A percentile compares a stretch with the other conserved stretches of the same genome.
phyloP scores from a whole-genome alignment of 2,113 vertebrate species.

The Triplophysa tibetana region DNA sequence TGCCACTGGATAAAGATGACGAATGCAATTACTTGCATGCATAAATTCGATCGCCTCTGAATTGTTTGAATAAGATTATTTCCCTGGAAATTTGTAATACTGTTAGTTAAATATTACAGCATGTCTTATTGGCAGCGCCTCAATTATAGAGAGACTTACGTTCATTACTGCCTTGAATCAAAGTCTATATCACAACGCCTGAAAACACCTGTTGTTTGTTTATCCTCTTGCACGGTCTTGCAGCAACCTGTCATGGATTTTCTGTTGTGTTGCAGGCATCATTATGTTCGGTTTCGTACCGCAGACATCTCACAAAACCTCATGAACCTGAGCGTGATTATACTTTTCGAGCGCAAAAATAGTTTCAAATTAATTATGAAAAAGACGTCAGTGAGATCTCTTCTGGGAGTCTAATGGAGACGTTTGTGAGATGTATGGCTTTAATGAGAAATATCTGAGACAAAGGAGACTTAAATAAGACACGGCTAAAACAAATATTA shows the following conservation, averaged over 20 bases:
- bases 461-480: too few relatives aligned
- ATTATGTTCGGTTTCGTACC: background rate
- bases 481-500: too few relatives aligned
- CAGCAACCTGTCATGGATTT: background rate
- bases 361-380: background rate
- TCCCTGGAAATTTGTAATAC: conserved; percentile 15
- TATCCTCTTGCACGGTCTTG: background rate
- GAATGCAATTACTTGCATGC: background rate
- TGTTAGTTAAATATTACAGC: conserved; percentile 10
- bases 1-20: conserved; percentile 1
- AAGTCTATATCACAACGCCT: background rate
- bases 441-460: too few relatives aligned
- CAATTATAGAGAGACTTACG: background rate
- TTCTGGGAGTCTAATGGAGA: too few relatives aligned
- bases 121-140: background rate
- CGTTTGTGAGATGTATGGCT: too few relatives aligned
- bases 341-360: too few relatives aligned
- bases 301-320: too few relatives aligned
- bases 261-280: background rate
- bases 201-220: conserved; percentile 13
- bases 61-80: background rate
- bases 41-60: conserved; percentile 8
- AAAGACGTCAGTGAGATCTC: background rate
- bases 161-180: background rate
- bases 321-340: too few relatives aligned